A percentile compares a stretch with the other conserved stretches of the same genome.
Evolutionary conservation across 2,888 invertebrate species (phyloP).

Genomic region (Sabatieria punctata): DNA sequence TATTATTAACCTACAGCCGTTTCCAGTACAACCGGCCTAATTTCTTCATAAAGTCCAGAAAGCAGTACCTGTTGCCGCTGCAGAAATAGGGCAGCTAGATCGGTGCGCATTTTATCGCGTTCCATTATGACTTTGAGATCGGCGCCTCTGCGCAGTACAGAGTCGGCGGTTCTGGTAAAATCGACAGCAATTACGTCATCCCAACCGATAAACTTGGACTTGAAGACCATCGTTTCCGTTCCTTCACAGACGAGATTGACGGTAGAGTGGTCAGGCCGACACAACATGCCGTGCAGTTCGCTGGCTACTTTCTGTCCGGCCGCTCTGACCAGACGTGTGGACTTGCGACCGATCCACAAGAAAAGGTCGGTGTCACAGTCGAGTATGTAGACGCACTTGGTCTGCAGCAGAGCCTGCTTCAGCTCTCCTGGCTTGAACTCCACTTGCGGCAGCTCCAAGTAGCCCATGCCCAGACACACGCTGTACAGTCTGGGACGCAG

Average conservation of each 20-base stretch:
- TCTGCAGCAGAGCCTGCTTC: conserved; percentile 57
- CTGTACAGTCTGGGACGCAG: conserved; percentile 63
- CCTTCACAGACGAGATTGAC: conserved; percentile 59
- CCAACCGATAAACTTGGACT: conserved; percentile 91
- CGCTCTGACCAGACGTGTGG: conserved; percentile 65
- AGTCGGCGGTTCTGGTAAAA: conserved; percentile 92
- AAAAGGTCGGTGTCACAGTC: conserved; percentile 59
- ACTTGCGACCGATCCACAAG: conserved; percentile 75
- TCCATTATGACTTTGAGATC: conserved; percentile 54
- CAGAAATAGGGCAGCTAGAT: conserved; percentile 83
- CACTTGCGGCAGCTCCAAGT: conserved; percentile 87
- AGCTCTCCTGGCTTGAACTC: conserved; percentile 49
- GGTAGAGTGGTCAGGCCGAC: conserved; percentile 60
- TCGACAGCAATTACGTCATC: conserved; percentile 98
- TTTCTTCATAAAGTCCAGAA: too few species aligned
- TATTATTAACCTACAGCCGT: too few species aligned
- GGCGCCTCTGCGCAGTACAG: conserved; percentile 84
- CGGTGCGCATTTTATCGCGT: conserved; percentile 49
- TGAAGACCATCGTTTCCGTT: conserved; percentile 54
- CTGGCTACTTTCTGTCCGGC: conserved; percentile 92
- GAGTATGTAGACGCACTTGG: conserved; percentile 83
- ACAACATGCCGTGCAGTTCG: conserved; percentile 82
- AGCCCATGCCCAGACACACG: conserved; percentile 94
- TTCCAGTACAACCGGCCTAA: too few species aligned
- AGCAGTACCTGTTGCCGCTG: conserved; percentile 73